phyloP scores from a whole-genome alignment of 2,113 vertebrate genomes.

The Lichenostomus cassidix region DNA sequence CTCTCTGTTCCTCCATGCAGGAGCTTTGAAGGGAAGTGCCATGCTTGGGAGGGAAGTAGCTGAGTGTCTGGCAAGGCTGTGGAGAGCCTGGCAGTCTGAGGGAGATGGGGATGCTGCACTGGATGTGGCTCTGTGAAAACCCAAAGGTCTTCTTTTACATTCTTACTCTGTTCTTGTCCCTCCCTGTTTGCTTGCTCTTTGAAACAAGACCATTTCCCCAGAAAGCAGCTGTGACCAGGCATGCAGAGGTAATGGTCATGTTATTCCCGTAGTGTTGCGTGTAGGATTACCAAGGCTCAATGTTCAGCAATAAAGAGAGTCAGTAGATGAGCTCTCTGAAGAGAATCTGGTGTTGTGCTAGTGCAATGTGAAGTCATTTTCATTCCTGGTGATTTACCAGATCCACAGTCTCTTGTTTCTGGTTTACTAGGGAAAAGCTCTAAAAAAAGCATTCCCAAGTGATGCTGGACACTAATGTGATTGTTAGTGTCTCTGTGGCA shows the following conservation, averaged over 20 bases:
- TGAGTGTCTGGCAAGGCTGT: background rate
- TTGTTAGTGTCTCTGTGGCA: constrained; percentile 25
- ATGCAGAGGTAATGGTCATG: background rate
- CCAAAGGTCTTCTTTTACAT: background rate
- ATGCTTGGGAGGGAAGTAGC: background rate
- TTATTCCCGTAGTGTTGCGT: background rate
- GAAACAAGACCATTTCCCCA: background rate
- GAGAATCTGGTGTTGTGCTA: background rate
- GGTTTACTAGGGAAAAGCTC: background rate
- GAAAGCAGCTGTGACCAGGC: background rate
- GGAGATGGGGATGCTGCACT: background rate
- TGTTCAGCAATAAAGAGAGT: background rate
- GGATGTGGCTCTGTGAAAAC: background rate
- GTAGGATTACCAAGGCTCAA: background rate
- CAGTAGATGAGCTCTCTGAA: background rate
- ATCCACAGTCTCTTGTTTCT: background rate
- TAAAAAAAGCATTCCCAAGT: background rate
- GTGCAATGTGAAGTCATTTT: background rate
- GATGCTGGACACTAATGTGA: background rate
- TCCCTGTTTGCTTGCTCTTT: background rate
- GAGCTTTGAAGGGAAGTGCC: background rate
- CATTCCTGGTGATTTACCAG: background rate
- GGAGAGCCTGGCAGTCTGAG: background rate
- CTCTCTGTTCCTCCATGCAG: background rate
- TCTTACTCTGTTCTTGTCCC: background rate